Evolutionary conservation across 1,140 invertebrate genomes (phyloP).

Genomic region (Dendroctonus valens): DNA sequence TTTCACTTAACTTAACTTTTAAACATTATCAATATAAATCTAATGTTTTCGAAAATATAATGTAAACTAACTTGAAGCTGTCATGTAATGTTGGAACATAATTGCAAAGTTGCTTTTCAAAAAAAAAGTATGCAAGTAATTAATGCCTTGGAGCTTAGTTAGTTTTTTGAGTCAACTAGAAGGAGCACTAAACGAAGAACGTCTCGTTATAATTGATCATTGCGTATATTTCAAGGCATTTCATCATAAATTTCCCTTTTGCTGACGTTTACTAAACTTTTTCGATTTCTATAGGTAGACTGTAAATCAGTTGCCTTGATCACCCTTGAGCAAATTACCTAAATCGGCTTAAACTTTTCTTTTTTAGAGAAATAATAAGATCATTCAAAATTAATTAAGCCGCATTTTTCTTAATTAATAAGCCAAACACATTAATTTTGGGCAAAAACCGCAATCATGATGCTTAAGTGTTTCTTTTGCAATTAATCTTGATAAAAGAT

Average conservation of each 20-base stretch:
- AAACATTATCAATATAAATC: too few relatives aligned
- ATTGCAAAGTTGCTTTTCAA: too few relatives aligned
- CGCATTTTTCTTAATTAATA: constrained; percentile 8
- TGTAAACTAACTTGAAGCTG: too few relatives aligned
- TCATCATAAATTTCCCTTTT: neutral
- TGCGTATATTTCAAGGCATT: neutral
- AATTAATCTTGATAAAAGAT: constrained; percentile 13
- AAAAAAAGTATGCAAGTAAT: too few relatives aligned
- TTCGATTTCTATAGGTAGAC: neutral
- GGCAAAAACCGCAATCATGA: neutral
- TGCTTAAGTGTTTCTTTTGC: constrained; percentile 5
- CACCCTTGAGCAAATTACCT: neutral
- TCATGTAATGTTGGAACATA: too few relatives aligned
- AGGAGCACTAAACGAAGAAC: too few relatives aligned
- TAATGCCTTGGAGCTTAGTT: too few relatives aligned
- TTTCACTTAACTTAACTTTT: too few relatives aligned
- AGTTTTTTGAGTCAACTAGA: too few relatives aligned
- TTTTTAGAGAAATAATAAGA: neutral
- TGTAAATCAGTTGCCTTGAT: neutral
- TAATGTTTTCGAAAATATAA: too few relatives aligned
- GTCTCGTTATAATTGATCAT: neutral
- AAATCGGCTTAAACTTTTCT: neutral
- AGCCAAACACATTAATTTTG: neutral
- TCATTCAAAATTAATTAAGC: neutral
- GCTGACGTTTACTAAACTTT: neutral